Evolutionary conservation across 2,888 invertebrate species (phyloP).

Genomic region (Trachelus tabidus): DNA sequence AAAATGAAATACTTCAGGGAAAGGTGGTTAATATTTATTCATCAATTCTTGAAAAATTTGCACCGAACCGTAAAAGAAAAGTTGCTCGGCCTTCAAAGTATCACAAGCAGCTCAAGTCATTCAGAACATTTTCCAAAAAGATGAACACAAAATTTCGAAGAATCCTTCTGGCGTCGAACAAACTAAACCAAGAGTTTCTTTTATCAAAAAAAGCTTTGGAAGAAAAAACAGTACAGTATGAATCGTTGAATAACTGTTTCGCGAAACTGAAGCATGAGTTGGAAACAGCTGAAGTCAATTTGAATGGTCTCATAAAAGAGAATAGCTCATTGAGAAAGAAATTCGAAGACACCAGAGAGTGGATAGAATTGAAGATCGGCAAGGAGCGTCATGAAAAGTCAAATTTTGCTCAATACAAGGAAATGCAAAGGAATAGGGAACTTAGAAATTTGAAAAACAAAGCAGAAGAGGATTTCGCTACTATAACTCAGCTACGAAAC

Average conservation of each 20-base stretch:
- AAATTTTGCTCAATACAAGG: conserved; percentile 29
- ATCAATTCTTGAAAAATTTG: conserved; percentile 39
- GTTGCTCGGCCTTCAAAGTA: conserved; percentile 9
- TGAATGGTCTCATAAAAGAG: conserved; percentile 41
- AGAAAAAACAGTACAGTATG: conserved; percentile 32
- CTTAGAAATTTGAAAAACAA: conserved; percentile 42
- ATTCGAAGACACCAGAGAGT: conserved; percentile 41
- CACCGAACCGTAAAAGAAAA: conserved; percentile 16
- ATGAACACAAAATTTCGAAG: conserved; percentile 35
- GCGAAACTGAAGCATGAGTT: conserved; percentile 36
- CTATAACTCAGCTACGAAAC: conserved; percentile 36
- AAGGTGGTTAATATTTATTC: conserved; percentile 40
- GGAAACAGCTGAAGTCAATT: conserved; percentile 32
- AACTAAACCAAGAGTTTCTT: conserved; percentile 34
- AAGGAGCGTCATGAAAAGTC: conserved; percentile 37
- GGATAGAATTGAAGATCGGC: conserved; percentile 32
- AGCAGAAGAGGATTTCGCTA: conserved; percentile 37
- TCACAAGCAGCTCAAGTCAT: conserved; percentile 18
- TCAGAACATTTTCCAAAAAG: conserved; percentile 29
- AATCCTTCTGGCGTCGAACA: conserved; percentile 25
- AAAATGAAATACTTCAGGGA: conserved; percentile 37
- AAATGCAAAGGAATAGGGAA: conserved; percentile 37
- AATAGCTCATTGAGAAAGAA: conserved; percentile 36
- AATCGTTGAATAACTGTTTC: conserved; percentile 33
- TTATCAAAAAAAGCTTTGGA: conserved; percentile 22